phyloP scores from a whole-genome alignment of 2,797 vertebrate species.

The Oceanodroma leucorhoa region DNA sequence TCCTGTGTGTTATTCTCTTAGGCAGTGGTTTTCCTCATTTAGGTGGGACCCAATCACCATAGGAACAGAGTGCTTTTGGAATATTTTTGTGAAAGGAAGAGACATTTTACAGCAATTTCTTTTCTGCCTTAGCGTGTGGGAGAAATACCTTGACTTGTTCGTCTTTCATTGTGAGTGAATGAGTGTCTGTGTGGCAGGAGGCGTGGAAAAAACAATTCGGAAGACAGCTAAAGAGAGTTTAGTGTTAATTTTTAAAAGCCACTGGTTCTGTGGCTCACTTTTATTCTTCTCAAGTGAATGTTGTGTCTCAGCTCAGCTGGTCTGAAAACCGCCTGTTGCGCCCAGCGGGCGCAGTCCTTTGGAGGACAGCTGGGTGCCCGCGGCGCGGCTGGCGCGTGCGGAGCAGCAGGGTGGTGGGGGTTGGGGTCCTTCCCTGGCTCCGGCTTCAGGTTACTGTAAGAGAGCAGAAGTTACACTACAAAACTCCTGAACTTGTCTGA shows the following conservation, averaged over 20 bases:
- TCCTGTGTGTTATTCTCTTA: not conserved
- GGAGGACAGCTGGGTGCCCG: not conserved
- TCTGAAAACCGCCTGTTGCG: not conserved
- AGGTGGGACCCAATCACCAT: not conserved
- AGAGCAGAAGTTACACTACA: not conserved
- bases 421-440: not conserved
- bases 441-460: not conserved
- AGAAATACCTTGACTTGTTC: not conserved
- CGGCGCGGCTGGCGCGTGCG: rapidly evolving
- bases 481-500: not conserved
- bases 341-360: not conserved
- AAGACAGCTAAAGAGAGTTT: not conserved
- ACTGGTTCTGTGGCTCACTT: not conserved
- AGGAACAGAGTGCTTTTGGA: not conserved
- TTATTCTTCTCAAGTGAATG: not conserved
- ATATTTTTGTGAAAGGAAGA: not conserved
- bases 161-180: rapidly evolving
- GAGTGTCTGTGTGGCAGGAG: not conserved
- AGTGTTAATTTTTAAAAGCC: not conserved
- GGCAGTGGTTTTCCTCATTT: not conserved
- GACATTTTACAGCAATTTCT: not conserved
- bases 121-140: not conserved
- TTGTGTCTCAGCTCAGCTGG: not conserved
- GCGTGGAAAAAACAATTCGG: rapidly evolving
- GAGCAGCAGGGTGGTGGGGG: rapidly evolving